Conservation (phyloP, 1,140 invertebrate genomes). For the Andrena cerasifolii region DNA sequence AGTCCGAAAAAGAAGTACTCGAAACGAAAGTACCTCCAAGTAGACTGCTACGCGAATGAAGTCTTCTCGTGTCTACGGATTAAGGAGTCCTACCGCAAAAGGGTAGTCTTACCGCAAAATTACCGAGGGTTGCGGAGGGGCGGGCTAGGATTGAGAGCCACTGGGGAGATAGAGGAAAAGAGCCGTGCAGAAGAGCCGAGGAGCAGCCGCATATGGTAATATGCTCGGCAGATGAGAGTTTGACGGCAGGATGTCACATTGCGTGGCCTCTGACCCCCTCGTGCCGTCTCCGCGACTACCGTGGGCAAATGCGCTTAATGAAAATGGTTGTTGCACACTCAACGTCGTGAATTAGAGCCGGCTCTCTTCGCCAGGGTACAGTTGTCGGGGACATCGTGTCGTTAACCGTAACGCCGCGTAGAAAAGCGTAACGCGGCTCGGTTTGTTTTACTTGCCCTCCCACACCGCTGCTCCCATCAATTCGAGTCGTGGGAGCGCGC, state of each 20-base stretch:
- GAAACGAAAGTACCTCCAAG: too few relatives aligned
- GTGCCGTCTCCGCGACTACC: slow-evolving; percentile 58
- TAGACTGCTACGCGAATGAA: too few relatives aligned
- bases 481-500: slow-evolving; percentile 11
- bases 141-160: slow-evolving; percentile 51
- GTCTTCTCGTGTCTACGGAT: too few relatives aligned
- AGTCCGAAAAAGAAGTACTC: too few relatives aligned
- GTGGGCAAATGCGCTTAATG: slow-evolving; percentile 72
- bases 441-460: slow-evolving; percentile 23
- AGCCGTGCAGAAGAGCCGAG: slow-evolving; percentile 41
- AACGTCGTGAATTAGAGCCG: slow-evolving; percentile 68
- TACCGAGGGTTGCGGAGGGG: neutral
- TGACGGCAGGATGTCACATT: slow-evolving; percentile 78
- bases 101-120: too few relatives aligned
- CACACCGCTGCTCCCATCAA: neutral
- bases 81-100: too few relatives aligned
- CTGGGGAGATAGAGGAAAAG: slow-evolving; percentile 53
- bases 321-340: slow-evolving; percentile 71
- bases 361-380: slow-evolving; percentile 20
- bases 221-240: slow-evolving; percentile 68
- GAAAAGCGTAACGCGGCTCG: slow-evolving; percentile 46
- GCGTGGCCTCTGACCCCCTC: slow-evolving; percentile 74
- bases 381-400: slow-evolving; percentile 36
- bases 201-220: slow-evolving; percentile 69
- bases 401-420: slow-evolving; percentile 49